Percentiles rank a stretch among this genome's conserved stretches.
Conservation (phyloP, 2,113 vertebrate genomes). For the Azemiops feae region DNA sequence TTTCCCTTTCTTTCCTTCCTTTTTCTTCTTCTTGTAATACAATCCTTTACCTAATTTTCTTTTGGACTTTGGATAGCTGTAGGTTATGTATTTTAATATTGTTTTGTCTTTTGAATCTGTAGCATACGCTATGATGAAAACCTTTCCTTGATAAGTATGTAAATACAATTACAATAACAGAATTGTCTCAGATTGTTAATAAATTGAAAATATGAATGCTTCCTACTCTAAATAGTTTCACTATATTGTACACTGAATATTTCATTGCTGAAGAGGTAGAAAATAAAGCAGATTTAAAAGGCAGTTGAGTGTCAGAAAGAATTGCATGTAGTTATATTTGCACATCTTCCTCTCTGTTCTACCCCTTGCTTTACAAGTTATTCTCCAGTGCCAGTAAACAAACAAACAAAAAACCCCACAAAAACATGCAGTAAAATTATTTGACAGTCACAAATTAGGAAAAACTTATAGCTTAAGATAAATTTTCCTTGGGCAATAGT, state of each 20-base stretch:
- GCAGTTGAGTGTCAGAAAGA: background rate
- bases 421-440: background rate
- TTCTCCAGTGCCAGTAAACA: constrained; percentile 34
- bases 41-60: background rate
- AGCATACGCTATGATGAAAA: background rate
- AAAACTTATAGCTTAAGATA: constrained; percentile 5
- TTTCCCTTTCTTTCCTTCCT: background rate
- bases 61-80: background rate
- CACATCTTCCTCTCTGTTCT: background rate
- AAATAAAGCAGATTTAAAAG: background rate
- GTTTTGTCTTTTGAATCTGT: background rate
- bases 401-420: background rate
- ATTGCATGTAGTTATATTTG: background rate
- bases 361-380: constrained; percentile 12
- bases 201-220: background rate
- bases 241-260: background rate
- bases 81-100: background rate
- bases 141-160: background rate
- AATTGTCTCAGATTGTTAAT: background rate
- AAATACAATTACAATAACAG: background rate
- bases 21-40: background rate
- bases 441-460: background rate
- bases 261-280: background rate
- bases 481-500: constrained; percentile 14
- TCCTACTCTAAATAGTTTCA: background rate